A percentile compares a stretch with the other conserved stretches of the same genome.
Conservation (phyloP, 1,140 invertebrate genomes). For the Drosophila baimaii region DNA sequence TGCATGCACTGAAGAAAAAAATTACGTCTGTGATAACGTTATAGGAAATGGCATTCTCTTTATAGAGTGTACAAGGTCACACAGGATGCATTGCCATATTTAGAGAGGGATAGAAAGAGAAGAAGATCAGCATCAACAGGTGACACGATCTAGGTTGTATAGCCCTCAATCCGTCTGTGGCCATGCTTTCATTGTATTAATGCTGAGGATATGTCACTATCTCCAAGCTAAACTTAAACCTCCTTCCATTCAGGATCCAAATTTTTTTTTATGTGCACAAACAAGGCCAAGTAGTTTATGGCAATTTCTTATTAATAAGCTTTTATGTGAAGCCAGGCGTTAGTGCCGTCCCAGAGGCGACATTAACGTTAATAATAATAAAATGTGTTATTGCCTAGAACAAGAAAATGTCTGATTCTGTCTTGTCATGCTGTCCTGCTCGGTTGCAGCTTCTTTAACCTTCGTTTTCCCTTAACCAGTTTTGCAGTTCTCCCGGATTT, state of each 20-base stretch:
- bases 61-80: too few relatives aligned
- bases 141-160: too few relatives aligned
- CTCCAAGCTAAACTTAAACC: too few relatives aligned
- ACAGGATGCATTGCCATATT: too few relatives aligned
- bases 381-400: slow-evolving; percentile 76
- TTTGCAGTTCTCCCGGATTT: slow-evolving; percentile 12
- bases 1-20: slow-evolving; percentile 3
- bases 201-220: too few relatives aligned
- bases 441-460: not conserved
- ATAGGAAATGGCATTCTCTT: too few relatives aligned
- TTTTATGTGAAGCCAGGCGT: slow-evolving; percentile 68
- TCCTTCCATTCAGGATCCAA: too few relatives aligned
- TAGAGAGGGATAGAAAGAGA: too few relatives aligned
- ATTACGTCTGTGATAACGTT: not conserved
- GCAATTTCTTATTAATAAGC: slow-evolving; percentile 78
- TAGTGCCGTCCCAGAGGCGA: slow-evolving; percentile 71
- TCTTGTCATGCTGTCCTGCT: not conserved
- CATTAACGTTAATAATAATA: slow-evolving; percentile 81
- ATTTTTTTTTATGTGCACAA: slow-evolving; percentile 12
- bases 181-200: too few relatives aligned
- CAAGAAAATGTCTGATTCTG: not conserved
- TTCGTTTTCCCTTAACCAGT: slow-evolving; percentile 33
- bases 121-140: too few relatives aligned
- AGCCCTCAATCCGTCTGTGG: too few relatives aligned
- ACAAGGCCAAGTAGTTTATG: slow-evolving; percentile 56